Percentiles rank a stretch among this genome's conserved stretches.
phyloP scores from a whole-genome alignment of 1,140 invertebrate genomes.

The Elymnias hypermnestra region DNA sequence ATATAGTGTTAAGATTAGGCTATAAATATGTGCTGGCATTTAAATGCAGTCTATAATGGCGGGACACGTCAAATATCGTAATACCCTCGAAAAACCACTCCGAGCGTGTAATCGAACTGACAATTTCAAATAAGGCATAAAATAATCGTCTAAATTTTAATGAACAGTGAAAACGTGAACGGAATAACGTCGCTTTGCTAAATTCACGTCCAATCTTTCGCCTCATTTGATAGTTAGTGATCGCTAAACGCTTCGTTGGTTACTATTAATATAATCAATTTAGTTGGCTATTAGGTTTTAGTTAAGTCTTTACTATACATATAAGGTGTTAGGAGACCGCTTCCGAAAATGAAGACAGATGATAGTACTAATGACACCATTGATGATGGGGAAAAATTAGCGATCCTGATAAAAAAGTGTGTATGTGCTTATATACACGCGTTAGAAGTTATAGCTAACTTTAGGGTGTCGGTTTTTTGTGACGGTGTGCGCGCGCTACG shows the following conservation, averaged over 20 bases:
- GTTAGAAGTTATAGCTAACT: too few species aligned
- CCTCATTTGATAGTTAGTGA: slow-evolving; percentile 19
- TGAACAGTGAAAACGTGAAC: slow-evolving; percentile 7
- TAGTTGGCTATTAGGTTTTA: not conserved
- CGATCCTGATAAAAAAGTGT: too few species aligned
- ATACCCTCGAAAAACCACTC: not conserved
- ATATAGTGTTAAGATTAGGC: not conserved
- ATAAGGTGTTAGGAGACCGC: too few species aligned
- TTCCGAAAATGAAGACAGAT: too few species aligned
- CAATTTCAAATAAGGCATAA: slow-evolving; percentile 12
- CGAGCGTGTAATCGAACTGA: slow-evolving; percentile 5
- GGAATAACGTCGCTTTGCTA: slow-evolving; percentile 7
- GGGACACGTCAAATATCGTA: not conserved
- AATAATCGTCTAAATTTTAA: slow-evolving; percentile 11
- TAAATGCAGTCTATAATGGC: slow-evolving; percentile 1
- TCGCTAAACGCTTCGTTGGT: slow-evolving; percentile 11
- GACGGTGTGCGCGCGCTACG: too few species aligned
- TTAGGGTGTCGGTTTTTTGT: too few species aligned
- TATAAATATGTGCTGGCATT: not conserved
- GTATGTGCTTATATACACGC: too few species aligned
- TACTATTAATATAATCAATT: slow-evolving; percentile 1
- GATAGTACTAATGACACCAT: too few species aligned
- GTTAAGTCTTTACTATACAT: too few species aligned
- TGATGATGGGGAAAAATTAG: too few species aligned
- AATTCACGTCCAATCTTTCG: slow-evolving; percentile 18